Evolutionary conservation across 2,888 invertebrate species (phyloP), one percentile per base, ranked within the genome.

Genomic region (Xestia xanthographa): DNA sequence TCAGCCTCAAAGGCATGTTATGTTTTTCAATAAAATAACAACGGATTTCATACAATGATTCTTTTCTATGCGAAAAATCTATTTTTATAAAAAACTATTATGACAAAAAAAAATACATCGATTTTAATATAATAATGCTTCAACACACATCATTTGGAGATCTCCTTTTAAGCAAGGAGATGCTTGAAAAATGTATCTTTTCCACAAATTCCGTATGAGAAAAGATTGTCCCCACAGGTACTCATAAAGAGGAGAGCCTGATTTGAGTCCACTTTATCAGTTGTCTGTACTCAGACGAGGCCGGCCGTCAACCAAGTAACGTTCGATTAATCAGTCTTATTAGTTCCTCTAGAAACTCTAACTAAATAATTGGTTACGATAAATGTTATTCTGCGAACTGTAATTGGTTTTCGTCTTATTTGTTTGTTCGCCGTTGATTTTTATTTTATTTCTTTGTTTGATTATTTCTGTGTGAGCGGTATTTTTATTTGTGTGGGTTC

Each of bases 291-390:
- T 68, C n/a, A 38, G 38, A 68, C 65, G 17, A 73, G 29, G 63
- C 38, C 50, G 60, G 12, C 74, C 82, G 79, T 83, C 81, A 85
- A 77, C 85, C 66, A 66, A 79, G 81, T 83, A 83, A 83, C 83
- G 72, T 78, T 77, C 82, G 79, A 90, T 89, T 92, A 89, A 91
- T 92, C 89, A 90, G 88, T 86, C 89, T 89, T 90, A 91, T 90
- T 90, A 90, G 87, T 90, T 89, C 80, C 87, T 84, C 81, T 83
- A 88, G 84, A 86, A 87, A 88, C 88, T 89, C 89, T 85, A 92
- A 92, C 92, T 91, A 93, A 91, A 92, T 92, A 92, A 92, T 93
- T 92, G 92, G 91, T 89, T 89, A 87, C 89, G 90, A 90, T 91
- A 91, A 91, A 91, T 91, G 90, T 91, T 93, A 91, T 91, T 92